A percentile compares a stretch with the other conserved stretches of the same genome.
Conservation (phyloP, 2,113 vertebrate species). For the Lonchura striata region DNA sequence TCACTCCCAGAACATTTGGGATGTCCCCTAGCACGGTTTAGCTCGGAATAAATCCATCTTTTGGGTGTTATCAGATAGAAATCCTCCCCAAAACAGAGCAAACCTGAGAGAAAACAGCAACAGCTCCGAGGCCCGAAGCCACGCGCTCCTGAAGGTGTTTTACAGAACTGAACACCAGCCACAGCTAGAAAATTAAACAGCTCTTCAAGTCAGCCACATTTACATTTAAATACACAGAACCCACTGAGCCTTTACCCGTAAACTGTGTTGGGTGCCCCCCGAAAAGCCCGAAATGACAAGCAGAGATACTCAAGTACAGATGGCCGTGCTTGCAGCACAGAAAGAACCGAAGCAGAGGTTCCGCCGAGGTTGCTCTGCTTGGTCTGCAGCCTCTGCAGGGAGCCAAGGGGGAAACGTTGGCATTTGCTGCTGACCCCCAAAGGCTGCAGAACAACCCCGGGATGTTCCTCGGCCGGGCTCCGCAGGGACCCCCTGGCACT, state of each 20-base stretch:
- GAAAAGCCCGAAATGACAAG: not conserved
- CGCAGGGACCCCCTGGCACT: not conserved
- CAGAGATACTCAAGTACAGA: not conserved
- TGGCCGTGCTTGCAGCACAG: not conserved
- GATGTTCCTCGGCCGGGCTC: too few relatives aligned
- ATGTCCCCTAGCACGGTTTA: not conserved
- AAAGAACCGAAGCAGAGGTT: not conserved
- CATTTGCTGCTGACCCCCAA: not conserved
- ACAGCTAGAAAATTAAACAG: slow-evolving; percentile 32
- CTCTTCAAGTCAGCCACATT: not conserved
- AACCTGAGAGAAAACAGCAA: not conserved
- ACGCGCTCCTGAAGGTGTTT: not conserved
- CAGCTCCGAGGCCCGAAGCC: not conserved
- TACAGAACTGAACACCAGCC: not conserved
- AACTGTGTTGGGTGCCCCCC: not conserved
- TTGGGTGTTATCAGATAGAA: not conserved
- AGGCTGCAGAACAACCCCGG: too few relatives aligned
- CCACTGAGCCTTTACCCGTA: slow-evolving; percentile 36
- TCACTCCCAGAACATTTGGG: not conserved
- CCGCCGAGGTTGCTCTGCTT: not conserved
- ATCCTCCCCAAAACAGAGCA: not conserved
- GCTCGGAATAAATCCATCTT: slow-evolving; percentile 2
- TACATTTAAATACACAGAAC: slow-evolving; percentile 43
- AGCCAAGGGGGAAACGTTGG: not conserved
- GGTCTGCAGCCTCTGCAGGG: not conserved